Evolutionary conservation across 2,797 vertebrate genomes (phyloP).

Genomic region (Leuciscus waleckii): DNA sequence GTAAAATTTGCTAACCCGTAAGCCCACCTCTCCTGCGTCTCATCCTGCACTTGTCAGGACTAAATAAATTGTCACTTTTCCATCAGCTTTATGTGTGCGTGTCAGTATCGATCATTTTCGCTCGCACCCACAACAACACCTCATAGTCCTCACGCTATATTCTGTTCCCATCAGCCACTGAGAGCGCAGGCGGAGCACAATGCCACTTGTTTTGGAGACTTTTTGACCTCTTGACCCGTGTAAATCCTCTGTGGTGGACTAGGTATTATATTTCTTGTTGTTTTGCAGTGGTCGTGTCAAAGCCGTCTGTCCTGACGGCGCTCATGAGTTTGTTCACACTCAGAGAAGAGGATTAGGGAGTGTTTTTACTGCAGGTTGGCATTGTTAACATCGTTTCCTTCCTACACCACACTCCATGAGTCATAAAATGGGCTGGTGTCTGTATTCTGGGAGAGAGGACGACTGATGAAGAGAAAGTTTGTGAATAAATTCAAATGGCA

Average conservation of each 20-base stretch:
- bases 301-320: neutral
- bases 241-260: slow-evolving; percentile 17
- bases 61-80: slow-evolving; percentile 41
- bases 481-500: neutral
- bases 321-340: slow-evolving; percentile 20
- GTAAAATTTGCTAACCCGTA: slow-evolving; percentile 18
- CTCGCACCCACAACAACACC: slow-evolving; percentile 2
- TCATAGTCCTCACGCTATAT: slow-evolving; percentile 7
- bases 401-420: slow-evolving; percentile 8
- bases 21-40: slow-evolving; percentile 21
- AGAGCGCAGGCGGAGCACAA: neutral
- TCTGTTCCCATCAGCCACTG: neutral
- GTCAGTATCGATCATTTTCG: slow-evolving; percentile 9
- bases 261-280: slow-evolving; percentile 20
- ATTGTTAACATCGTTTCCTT: slow-evolving; percentile 32
- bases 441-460: slow-evolving; percentile 6
- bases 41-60: slow-evolving; percentile 36
- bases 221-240: slow-evolving; percentile 18
- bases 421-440: slow-evolving; percentile 21
- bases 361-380: slow-evolving; percentile 37
- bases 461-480: neutral
- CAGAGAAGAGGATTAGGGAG: slow-evolving; percentile 22
- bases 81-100: slow-evolving; percentile 9
- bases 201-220: neutral
- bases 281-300: slow-evolving; percentile 1